Conservation (phyloP, 1,140 invertebrate genomes). For the Maconellicoccus hirsutus region DNA sequence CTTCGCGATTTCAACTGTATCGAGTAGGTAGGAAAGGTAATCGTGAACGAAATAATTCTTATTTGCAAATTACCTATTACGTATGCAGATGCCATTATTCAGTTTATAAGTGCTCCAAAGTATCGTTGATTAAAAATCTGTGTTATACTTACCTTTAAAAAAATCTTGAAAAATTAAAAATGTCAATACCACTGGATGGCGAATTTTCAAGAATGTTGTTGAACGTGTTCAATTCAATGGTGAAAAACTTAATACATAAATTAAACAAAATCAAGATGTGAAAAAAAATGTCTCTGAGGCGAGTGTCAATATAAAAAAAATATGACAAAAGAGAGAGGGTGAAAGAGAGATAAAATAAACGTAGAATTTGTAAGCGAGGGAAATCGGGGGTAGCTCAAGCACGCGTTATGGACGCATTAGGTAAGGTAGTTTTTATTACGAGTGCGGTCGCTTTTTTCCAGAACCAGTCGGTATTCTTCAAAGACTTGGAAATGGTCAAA, state of each 20-base stretch:
- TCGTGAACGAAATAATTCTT: too few relatives aligned
- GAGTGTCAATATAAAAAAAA: conserved; percentile 8
- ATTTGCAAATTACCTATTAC: too few relatives aligned
- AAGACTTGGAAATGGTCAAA: conserved; percentile 19
- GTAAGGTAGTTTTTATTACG: conserved; percentile 19
- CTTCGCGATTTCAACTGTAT: background rate
- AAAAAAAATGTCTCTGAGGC: background rate
- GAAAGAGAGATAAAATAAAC: background rate
- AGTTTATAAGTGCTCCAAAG: too few relatives aligned
- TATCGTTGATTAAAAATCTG: too few relatives aligned
- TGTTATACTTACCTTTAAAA: too few relatives aligned
- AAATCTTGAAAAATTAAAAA: background rate
- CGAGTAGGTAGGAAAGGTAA: too few relatives aligned
- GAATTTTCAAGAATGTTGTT: background rate
- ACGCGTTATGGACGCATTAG: conserved; percentile 21
- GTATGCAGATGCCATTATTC: too few relatives aligned
- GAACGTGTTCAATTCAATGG: background rate
- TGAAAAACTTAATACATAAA: background rate
- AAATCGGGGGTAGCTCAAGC: background rate
- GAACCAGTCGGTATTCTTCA: conserved; percentile 15
- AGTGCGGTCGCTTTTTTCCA: conserved; percentile 14
- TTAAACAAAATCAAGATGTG: background rate
- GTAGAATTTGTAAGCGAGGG: background rate
- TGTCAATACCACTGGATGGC: background rate
- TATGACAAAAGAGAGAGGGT: background rate